phyloP scores from a whole-genome alignment of 2,797 vertebrate genomes.

The Gymnodraco acuticeps region DNA sequence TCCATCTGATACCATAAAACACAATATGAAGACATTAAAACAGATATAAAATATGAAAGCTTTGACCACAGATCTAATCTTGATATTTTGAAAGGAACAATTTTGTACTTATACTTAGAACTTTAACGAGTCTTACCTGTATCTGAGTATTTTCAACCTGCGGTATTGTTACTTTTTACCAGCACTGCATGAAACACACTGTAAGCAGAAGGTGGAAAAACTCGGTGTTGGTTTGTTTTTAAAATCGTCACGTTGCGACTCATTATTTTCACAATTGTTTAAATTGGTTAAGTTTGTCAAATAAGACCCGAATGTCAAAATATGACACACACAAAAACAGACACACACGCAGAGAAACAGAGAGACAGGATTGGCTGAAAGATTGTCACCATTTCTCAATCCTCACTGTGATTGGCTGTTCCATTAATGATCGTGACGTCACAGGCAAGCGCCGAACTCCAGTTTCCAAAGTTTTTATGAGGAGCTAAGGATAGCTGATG shows the following conservation, averaged over 20 bases:
- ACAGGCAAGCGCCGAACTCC: conserved; percentile 76
- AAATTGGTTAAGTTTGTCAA: background rate
- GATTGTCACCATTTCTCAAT: conserved; percentile 37
- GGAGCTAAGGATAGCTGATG: conserved; percentile 71
- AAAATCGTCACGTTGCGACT: background rate
- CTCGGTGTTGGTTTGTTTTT: background rate
- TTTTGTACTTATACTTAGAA: no score
- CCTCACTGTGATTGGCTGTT: conserved; percentile 58
- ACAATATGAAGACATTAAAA: background rate
- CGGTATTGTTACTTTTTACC: background rate
- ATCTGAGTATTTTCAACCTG: background rate
- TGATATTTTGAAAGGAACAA: no score
- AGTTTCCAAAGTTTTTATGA: conserved; percentile 71
- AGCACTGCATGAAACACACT: background rate
- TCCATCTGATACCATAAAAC: conserved; percentile 60
- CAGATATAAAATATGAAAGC: background rate
- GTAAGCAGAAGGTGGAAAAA: background rate
- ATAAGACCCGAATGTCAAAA: background rate
- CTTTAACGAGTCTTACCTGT: background rate
- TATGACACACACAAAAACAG: background rate
- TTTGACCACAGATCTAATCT: background rate
- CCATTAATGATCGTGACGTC: conserved; percentile 59
- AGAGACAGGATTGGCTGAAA: conserved; percentile 52
- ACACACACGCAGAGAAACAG: background rate
- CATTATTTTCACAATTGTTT: background rate